These are phyloP conservation scores for Ctena decussata DNA, from an alignment of 2,888 invertebrate species.

Conservation along the genomic window DNA sequence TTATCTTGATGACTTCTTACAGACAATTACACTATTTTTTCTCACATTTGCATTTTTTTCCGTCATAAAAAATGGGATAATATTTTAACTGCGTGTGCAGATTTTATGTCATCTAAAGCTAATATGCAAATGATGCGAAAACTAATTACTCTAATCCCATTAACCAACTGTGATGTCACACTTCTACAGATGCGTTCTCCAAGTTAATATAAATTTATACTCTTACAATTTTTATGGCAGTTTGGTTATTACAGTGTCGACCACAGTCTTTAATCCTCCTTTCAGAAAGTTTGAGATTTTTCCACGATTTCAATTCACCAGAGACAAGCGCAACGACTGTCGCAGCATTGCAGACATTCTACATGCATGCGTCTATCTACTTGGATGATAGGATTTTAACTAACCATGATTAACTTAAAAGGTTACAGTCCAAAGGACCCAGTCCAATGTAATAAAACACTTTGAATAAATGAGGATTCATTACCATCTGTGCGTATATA, in stretches of 20 bases:
- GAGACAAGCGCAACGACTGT: not conserved
- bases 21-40: too few species aligned
- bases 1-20: too few species aligned
- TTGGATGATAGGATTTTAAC: not conserved
- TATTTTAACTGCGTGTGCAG: not conserved
- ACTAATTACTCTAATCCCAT: not conserved
- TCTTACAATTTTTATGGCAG: not conserved
- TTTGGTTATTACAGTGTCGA: not conserved
- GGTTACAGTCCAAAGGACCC: not conserved
- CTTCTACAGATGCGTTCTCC: not conserved
- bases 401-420: not conserved
- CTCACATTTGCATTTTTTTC: not conserved
- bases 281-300: not conserved
- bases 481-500: not conserved
- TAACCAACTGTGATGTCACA: not conserved
- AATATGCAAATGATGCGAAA: not conserved
- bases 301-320: not conserved
- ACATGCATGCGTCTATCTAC: not conserved
- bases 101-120: not conserved
- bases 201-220: not conserved
- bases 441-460: not conserved
- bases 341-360: not conserved
- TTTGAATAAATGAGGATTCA: not conserved
- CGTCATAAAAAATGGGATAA: not conserved
- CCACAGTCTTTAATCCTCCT: not conserved